These are phyloP conservation scores for Penaeus vannamei DNA, from an alignment of 1,140 invertebrate genomes.

Conservation along the genomic window DNA sequence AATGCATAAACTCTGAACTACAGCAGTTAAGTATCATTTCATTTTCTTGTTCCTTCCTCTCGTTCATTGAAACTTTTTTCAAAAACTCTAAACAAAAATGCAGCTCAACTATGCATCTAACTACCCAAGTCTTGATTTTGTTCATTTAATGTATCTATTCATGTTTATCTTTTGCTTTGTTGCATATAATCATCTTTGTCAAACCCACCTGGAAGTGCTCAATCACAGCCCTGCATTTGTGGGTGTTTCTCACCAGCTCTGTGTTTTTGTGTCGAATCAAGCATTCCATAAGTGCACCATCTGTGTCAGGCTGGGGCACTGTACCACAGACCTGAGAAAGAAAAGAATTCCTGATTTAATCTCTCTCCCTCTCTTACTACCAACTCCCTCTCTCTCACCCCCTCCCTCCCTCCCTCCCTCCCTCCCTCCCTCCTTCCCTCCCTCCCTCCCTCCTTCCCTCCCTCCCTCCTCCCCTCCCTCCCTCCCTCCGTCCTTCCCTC, in stretches of 20 bases:
- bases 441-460: neutral
- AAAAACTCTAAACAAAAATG: no score
- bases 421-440: no score
- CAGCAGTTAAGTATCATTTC: neutral
- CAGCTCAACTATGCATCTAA: no score
- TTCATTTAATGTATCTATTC: no score
- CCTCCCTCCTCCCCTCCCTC: slow-evolving; percentile 75
- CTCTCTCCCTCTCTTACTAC: slow-evolving; percentile 70
- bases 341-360: slow-evolving; percentile 66
- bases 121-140: no score
- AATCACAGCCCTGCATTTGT: slow-evolving; percentile 92
- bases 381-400: slow-evolving; percentile 70
- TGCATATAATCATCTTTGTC: no score
- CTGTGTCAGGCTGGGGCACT: slow-evolving; percentile 70
- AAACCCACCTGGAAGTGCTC: slow-evolving; percentile 83
- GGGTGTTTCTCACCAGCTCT: slow-evolving; percentile 78
- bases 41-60: neutral
- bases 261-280: slow-evolving; percentile 94
- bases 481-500: no score
- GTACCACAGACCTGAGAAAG: slow-evolving; percentile 49
- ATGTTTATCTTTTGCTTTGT: no score
- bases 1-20: slow-evolving; percentile 56
- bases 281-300: slow-evolving; percentile 90
- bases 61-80: no score
- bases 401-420: no score